Base-by-base conservation (phyloP, 1,140 invertebrate genomes). In the Tenebrio molitor region DNA sequence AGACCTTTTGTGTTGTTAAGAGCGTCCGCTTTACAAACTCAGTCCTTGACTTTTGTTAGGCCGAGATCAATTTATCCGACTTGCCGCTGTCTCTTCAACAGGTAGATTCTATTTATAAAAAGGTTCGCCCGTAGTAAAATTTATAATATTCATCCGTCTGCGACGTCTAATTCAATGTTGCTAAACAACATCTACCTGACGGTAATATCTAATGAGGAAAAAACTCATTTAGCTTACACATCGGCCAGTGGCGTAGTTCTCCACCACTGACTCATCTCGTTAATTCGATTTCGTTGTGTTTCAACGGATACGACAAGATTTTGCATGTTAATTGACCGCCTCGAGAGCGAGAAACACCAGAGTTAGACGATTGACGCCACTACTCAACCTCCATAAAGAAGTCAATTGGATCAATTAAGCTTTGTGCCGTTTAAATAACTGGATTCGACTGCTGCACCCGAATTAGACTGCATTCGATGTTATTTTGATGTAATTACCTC, bases 71-170 rank as follows among this genome's bases (percentile, higher is more conserved):
- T 39, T 39, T 39, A 39, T 12, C 36, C 36, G 12, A 39, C 36
- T n/a, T 39, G 36, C 36, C 5, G 5, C 36, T 39, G 36, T 39
- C 36, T 39, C 36, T 39, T 39, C 36, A 39, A 39, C 42, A 46
- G 42, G 42, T 46, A 46, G 42, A 46, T 16, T 46, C 42, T 46
- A 46, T 46, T 46, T 46, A 46, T 46, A 46, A 46, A 46, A 46
- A 46, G 42, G 42, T 46, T 46, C 42, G 42, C 16, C 36, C 42
- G 10, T 46, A 39, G 36, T 39, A 39, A 39, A 39, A 5, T 41
- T 41, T 41, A 41, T 41, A 41, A 41, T 41, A 12, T 41, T 41
- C 10, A 33, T 33, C 7, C 12, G 36, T 41, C 36, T 46, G 14
- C 16, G 42, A 17, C 12, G 42, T 46, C 42, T 46, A 46, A 46